Evolutionary conservation across 2,797 vertebrate genomes (phyloP).

Genomic region (Oreochromis grahami): DNA sequence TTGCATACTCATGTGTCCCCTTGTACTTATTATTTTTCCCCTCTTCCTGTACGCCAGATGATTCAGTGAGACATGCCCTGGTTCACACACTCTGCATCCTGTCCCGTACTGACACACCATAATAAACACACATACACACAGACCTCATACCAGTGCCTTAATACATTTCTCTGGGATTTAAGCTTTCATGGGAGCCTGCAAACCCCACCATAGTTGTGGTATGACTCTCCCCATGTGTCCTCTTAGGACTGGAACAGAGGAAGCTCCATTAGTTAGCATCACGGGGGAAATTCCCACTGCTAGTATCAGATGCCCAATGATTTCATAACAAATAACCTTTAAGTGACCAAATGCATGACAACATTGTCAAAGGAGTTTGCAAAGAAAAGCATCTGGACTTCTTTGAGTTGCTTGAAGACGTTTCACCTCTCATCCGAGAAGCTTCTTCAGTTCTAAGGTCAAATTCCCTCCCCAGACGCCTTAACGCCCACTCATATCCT

Average conservation of each 20-base stretch:
- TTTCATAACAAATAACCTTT: conserved; percentile 22
- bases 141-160: conserved; percentile 25
- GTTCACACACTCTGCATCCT: conserved; percentile 73
- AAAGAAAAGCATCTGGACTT: too few species aligned
- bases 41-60: conserved; percentile 46
- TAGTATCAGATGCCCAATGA: background rate
- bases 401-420: too few species aligned
- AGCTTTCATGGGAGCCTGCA: conserved; percentile 79
- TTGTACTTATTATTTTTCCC: conserved; percentile 34
- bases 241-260: conserved; percentile 65
- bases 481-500: too few species aligned
- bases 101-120: conserved; percentile 48
- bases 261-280: conserved; percentile 44
- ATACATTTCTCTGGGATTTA: conserved; percentile 65
- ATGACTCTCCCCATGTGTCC: conserved; percentile 69
- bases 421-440: too few species aligned
- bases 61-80: conserved; percentile 57
- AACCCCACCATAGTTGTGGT: conserved; percentile 71
- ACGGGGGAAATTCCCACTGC: conserved; percentile 41
- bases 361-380: too few species aligned
- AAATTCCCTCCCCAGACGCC: too few species aligned
- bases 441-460: too few species aligned
- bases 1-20: conserved; percentile 34
- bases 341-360: conserved; percentile 1
- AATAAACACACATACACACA: conserved; percentile 28